Evolutionary conservation across 1,140 invertebrate species (phyloP), one percentile per base, ranked within the genome.

Genomic region (Sarcophaga peregrina): DNA sequence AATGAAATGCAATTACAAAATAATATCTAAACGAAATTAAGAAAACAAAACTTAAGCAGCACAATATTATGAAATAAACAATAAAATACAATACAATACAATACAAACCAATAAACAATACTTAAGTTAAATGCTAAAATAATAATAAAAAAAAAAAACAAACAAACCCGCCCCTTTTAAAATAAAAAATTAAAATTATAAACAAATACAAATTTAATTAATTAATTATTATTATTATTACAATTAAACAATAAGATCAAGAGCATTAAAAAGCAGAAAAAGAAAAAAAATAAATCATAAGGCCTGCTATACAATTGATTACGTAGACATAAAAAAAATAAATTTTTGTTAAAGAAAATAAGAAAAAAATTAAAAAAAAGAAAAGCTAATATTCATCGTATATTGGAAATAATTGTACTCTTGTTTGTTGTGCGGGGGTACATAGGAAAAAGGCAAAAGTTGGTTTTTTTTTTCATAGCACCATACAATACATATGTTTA

Each of bases 31-130:
- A 20, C 83, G 82, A 82, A 83, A 82, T 82, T 80, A 82, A 81
- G 75, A 81, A 45, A 81, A 85, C 83, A 82, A 85, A 81, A 62
- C 80, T 68, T 62, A 81, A 81, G 58, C 80, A 81, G 58, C 80
- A 78, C 75, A 78, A 72, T 78, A 83, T 84, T 81, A 87, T 25
- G 50, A 78, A 78, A 52, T 47, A n/a, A n/a, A 54, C 9, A 54
- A 15, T 11, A 15, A 17, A 72, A 72, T 8, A 72, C 20, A 72
- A 17, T 20, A 72, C 62, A 72, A 25, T 37, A 37, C 62, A 72
- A 72, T 6, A 78, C 47, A 50, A 78, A 78, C 47, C 46, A 76
- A 48, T 46, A 75, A 76, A 75, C 46, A 47, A 48, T 48, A 78
- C 37, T 50, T 50, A 78, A 78, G 48, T 78, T 50, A 78, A 76